Base-by-base conservation (phyloP, 2,888 invertebrate genomes). In the Cantharis rustica region DNA sequence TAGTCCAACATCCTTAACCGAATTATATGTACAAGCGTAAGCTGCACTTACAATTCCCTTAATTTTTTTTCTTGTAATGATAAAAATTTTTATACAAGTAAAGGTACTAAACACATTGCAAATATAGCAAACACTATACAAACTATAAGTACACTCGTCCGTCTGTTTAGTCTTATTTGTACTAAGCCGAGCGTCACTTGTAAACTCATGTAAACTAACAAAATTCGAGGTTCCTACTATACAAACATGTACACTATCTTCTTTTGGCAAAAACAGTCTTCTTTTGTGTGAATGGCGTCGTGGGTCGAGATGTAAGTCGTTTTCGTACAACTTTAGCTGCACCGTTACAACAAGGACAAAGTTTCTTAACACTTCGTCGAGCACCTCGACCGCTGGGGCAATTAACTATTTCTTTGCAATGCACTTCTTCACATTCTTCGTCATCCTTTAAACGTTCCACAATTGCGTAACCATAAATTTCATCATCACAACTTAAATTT, bases 321-420 rank as follows among this genome's bases (percentile, higher is more conserved):
- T 87, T 85, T 26, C 85, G 82, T 77, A 73, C 81, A 79, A 77
- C 69, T 26, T 68, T 75, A 7, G 72, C 62, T 11, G 85, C 82
- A 72, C 88, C 87, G 80, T 87, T 88, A 79, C 88, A 87, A 81
- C 88, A 88, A 27, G 86, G 85, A 82, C 88, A 88, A 79, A 84
- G 80, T 82, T 86, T 88, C 80, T 86, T 86, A 17, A 86, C 84
- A 75, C 85, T 86, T 71, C 86, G 85, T 76, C 88, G 84, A 70
- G 87, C 85, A 69, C 86, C 86, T 66, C 87, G 81, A 16, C 86
- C 86, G 80, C 86, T 87, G 9, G 83, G 82, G 79, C 83, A 83
- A 64, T 85, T 84, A 20, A 82, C 82, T 76, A 84, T 85, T 68
- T 84, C 84, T 15, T 84, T 82, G 73, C 84, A 84, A 80, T 86